Conservation (phyloP, 2,113 vertebrate species). For the Halcyon senegalensis region DNA sequence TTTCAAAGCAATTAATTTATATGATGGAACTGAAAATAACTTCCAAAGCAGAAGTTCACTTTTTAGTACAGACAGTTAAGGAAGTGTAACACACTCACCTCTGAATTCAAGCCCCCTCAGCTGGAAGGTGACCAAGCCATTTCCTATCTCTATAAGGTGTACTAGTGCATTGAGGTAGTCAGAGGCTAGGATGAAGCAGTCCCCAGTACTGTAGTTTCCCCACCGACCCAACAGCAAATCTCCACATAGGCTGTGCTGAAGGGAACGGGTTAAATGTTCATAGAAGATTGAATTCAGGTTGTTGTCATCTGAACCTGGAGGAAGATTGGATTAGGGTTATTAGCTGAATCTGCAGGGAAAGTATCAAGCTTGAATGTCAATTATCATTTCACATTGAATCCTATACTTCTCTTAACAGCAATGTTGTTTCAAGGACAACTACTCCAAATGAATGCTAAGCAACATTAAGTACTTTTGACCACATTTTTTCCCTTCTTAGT, state of each 20-base stretch:
- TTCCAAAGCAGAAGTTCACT: neutral
- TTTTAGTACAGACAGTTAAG: neutral
- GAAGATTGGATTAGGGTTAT: slow-evolving; percentile 84
- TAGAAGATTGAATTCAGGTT: slow-evolving; percentile 94
- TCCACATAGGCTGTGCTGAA: slow-evolving; percentile 89
- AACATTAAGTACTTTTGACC: neutral
- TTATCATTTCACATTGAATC: neutral
- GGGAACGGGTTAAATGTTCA: slow-evolving; percentile 89
- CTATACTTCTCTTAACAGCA: neutral
- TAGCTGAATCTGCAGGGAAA: neutral
- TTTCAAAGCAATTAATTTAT: neutral
- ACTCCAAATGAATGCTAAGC: neutral
- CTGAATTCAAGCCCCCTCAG: slow-evolving; percentile 90
- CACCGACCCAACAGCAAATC: slow-evolving; percentile 87
- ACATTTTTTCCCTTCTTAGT: neutral
- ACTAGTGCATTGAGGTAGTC: slow-evolving; percentile 93
- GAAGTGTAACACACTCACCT: slow-evolving; percentile 70
- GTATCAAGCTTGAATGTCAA: neutral
- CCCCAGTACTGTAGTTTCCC: slow-evolving; percentile 89
- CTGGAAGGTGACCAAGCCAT: slow-evolving; percentile 89
- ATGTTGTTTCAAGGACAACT: neutral
- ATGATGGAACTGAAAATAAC: neutral
- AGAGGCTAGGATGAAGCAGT: slow-evolving; percentile 92
- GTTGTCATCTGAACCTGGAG: slow-evolving; percentile 88
- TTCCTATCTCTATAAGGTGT: slow-evolving; percentile 91